A percentile compares a stretch with the other conserved stretches of the same genome.
These are phyloP conservation scores for Drosophila neonasuta DNA, from an alignment of 2,888 invertebrate species.

Conservation along the genomic window DNA sequence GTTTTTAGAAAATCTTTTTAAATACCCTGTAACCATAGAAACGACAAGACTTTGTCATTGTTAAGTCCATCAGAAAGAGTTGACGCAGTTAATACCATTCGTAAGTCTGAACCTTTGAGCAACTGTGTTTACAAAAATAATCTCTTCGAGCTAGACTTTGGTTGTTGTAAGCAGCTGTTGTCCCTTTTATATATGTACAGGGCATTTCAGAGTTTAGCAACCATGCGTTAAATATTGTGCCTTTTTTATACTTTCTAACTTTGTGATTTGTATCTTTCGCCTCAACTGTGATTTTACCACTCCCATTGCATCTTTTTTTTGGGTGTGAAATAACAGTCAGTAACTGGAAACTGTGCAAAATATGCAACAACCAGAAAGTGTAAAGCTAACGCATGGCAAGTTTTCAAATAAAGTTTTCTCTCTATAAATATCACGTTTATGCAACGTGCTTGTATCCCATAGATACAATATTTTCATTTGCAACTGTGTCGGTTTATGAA, in stretches of 20 bases:
- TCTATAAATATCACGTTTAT: not conserved
- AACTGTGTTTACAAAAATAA: not conserved
- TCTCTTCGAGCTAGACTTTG: not conserved
- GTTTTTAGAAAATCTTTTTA: constrained; percentile 49
- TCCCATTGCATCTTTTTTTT: constrained; percentile 16
- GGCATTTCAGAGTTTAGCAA: constrained; percentile 3
- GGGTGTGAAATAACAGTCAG: constrained; percentile 36
- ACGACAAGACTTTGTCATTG: not conserved
- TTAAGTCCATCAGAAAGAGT: not conserved
- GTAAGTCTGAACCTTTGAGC: not conserved
- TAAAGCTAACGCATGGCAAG: constrained; percentile 9
- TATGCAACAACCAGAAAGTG: constrained; percentile 33
- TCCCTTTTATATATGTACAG: not conserved
- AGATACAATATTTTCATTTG: not conserved
- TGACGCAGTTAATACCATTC: constrained; percentile 1
- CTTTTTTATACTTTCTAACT: constrained; percentile 27
- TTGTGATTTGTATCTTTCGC: constrained; percentile 36
- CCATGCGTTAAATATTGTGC: not conserved
- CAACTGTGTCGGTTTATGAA: not conserved
- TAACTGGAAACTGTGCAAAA: constrained; percentile 29
- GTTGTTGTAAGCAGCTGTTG: not conserved
- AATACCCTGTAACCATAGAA: constrained; percentile 2
- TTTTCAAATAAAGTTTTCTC: constrained; percentile 9
- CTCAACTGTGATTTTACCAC: constrained; percentile 22
- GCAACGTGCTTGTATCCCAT: not conserved